These are phyloP conservation scores for Apogon talboti DNA, from an alignment of 2,797 vertebrate genomes.

Conservation along the genomic window DNA sequence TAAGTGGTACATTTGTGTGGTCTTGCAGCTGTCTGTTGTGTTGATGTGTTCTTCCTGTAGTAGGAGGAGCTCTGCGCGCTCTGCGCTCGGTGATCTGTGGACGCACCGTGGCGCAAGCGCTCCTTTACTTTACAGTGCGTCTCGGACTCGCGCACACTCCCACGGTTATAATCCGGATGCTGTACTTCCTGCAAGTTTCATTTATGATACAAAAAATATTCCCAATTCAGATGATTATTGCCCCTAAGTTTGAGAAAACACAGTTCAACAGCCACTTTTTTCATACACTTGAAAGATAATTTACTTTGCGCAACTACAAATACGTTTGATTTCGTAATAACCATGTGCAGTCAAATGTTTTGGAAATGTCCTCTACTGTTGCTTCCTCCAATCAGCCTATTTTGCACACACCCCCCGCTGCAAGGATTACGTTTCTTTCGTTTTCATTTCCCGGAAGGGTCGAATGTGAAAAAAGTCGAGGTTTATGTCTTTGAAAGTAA, in stretches of 20 bases:
- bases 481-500: conserved; percentile 21
- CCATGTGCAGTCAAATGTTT: neutral
- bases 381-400: conserved; percentile 52
- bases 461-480: conserved; percentile 53
- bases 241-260: neutral
- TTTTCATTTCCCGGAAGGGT: conserved; percentile 90
- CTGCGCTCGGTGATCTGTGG: no score
- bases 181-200: neutral
- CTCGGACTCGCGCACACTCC: neutral
- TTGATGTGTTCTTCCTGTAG: no score
- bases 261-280: neutral
- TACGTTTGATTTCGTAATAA: neutral
- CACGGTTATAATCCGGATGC: neutral
- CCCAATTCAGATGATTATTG: neutral
- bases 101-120: conserved; percentile 20
- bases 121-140: no score
- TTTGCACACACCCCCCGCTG: conserved; percentile 39
- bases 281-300: neutral
- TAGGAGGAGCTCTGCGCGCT: no score
- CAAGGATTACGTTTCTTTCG: conserved; percentile 83
- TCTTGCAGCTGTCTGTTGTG: no score
- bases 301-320: accelerated
- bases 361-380: conserved; percentile 29
- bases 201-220: accelerated
- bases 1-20: no score